phyloP scores from a whole-genome alignment of 2,888 invertebrate genomes.

The Apamea monoglypha region DNA sequence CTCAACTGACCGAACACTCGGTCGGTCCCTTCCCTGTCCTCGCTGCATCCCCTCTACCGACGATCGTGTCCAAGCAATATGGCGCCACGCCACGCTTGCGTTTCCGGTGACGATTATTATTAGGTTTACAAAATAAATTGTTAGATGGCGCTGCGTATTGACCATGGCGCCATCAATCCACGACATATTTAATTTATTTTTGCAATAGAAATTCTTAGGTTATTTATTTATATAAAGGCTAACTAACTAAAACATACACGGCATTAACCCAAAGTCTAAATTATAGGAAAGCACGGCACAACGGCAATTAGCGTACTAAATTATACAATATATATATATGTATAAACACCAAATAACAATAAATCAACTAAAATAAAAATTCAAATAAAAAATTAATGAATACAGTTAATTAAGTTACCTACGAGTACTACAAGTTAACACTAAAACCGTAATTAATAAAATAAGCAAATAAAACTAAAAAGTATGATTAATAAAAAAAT shows the following conservation, averaged over 20 bases:
- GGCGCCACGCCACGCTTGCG: no score
- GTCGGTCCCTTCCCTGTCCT: no score
- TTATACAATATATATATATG: no score
- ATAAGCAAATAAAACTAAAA: conserved; percentile 6
- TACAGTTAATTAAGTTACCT: background rate
- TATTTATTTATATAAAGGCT: background rate
- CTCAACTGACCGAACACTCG: no score
- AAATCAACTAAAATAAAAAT: background rate
- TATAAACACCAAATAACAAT: no score
- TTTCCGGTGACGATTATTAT: no score
- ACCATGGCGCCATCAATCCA: no score
- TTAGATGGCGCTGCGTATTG: no score
- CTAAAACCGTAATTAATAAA: conserved; percentile 9
- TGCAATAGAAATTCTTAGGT: background rate
- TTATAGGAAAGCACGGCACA: background rate
- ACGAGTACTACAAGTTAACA: conserved; percentile 2
- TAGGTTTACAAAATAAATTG: no score
- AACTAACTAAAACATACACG: background rate
- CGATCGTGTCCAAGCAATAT: no score
- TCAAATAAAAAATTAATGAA: background rate
- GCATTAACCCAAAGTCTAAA: background rate
- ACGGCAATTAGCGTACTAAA: background rate
- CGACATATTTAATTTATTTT: background rate
- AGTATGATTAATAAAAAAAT: conserved; percentile 33
- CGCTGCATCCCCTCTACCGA: no score